A percentile compares a stretch with the other conserved stretches of the same genome.
Conservation (phyloP, 2,888 invertebrate species). For the Eristalis intricaria region DNA sequence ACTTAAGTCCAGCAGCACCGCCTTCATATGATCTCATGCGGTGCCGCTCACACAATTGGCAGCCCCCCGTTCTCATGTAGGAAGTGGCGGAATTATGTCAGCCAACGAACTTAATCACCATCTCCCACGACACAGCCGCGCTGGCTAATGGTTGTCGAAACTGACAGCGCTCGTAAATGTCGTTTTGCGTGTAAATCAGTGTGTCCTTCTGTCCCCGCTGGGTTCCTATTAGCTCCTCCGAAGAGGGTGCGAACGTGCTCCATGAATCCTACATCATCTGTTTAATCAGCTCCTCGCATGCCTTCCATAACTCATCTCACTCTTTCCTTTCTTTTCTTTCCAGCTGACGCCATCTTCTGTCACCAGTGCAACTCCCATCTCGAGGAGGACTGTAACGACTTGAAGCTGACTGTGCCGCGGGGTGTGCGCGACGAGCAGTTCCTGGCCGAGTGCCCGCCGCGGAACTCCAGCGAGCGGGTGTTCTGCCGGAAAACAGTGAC, state of each 20-base stretch:
- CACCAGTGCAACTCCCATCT: conserved; percentile 89
- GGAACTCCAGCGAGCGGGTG: conserved; percentile 78
- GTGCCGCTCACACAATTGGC: conserved; percentile 8
- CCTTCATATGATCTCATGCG: conserved; percentile 30
- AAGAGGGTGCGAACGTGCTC: conserved; percentile 24
- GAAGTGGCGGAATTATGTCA: background rate
- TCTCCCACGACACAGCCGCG: conserved; percentile 13
- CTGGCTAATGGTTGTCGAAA: conserved; percentile 6
- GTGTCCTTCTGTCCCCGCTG: conserved; percentile 2
- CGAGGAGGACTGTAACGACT: conserved; percentile 85
- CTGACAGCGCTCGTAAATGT: conserved; percentile 22
- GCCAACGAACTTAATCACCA: conserved; percentile 42
- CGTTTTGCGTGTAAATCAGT: conserved; percentile 51
- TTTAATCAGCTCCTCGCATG: conserved; percentile 7
- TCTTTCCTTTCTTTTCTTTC: conserved; percentile 64
- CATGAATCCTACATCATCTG: background rate
- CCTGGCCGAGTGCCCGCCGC: conserved; percentile 82
- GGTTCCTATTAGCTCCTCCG: conserved; percentile 6
- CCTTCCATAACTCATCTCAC: conserved; percentile 4
- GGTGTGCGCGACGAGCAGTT: conserved; percentile 80
- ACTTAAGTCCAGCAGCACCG: background rate
- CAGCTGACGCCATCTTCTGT: conserved; percentile 84
- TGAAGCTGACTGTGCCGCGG: conserved; percentile 82
- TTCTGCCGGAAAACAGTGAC: conserved; percentile 88
- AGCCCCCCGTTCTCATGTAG: background rate